Conservation (phyloP, 2,113 vertebrate genomes). For the Chelonoidis abingdonii region DNA sequence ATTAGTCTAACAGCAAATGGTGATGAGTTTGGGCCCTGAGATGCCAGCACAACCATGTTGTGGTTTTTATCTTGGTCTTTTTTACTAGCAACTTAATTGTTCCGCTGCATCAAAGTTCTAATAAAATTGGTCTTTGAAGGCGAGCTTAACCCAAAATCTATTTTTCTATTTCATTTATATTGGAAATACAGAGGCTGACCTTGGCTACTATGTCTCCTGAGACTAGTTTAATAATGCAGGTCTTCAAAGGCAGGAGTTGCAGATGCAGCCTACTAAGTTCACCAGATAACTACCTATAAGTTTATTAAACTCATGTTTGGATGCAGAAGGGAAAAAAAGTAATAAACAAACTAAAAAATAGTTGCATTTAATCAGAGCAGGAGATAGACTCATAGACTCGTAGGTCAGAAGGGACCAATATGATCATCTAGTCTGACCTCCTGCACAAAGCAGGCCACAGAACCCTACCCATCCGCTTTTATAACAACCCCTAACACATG, state of each 20-base stretch:
- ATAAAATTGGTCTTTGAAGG: background rate
- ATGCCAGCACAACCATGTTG: background rate
- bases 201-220: slow-evolving; percentile 8
- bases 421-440: no score
- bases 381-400: no score
- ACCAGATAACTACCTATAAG: slow-evolving; percentile 25
- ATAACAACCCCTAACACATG: no score
- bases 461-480: no score
- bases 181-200: slow-evolving; percentile 34
- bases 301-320: slow-evolving; percentile 29
- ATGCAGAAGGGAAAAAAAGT: slow-evolving; percentile 37
- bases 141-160: slow-evolving; percentile 41
- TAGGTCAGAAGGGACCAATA: no score
- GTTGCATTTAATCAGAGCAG: slow-evolving; percentile 9
- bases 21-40: background rate
- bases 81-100: background rate
- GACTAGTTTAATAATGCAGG: slow-evolving; percentile 18
- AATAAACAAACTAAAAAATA: slow-evolving; percentile 53
- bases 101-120: background rate
- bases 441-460: no score
- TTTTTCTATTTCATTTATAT: slow-evolving; percentile 55
- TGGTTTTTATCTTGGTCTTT: background rate
- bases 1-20: background rate
- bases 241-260: slow-evolving; percentile 37
- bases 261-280: slow-evolving; percentile 34